Base-by-base conservation (phyloP, 2,888 invertebrate genomes). In the Trichogramma evanescens region DNA sequence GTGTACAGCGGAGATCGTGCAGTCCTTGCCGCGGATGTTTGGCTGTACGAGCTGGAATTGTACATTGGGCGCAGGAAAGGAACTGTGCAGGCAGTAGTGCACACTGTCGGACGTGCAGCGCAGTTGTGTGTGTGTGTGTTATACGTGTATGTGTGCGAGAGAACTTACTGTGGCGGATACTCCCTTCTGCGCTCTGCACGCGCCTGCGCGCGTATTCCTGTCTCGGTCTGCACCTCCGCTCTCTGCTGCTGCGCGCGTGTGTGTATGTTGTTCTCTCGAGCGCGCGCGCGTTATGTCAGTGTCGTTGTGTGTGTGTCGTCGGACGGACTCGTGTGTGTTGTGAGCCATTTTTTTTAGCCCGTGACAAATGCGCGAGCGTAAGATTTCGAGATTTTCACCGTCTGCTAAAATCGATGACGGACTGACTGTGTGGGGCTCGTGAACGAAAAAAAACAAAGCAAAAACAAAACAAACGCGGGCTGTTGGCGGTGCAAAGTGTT, bases 71-170 rank as follows among this genome's bases (percentile, higher is more conserved):
- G 46, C 48, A n/a, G 39, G 13, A 48, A 50, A 43, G 56, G 44
- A 43, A 56, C 56, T 6, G 42, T 43, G 10, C 38, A 56, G 50
- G n/a, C 50, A 10, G 10, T 10, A 9, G 45, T 45, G 9, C 45
- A 65, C 61, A 64, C 67, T 68, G 67, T 68, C 72, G 71, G 72
- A 74, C 71, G 70, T 75, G 72, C 72, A 69, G 70, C 63, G 73
- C 74, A 65, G 68, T 69, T 66, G 62, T 65, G 59, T 64, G 65
- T 64, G 40, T 55, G 63, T 45, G 65, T 42, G 50, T 51, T 26
- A 38, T 51, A 5, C n/a, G 39, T 39, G 51, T 26, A 26, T 26
- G 26, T 26, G 26, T 26, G 26, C 26, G 26, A 26, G 26, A 26
- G 26, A 26, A 26, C 26, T 26, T 26, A 26, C 26, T 26, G 26